Conservation (phyloP, 2,113 vertebrate genomes). For the Capreolus pygargus region DNA sequence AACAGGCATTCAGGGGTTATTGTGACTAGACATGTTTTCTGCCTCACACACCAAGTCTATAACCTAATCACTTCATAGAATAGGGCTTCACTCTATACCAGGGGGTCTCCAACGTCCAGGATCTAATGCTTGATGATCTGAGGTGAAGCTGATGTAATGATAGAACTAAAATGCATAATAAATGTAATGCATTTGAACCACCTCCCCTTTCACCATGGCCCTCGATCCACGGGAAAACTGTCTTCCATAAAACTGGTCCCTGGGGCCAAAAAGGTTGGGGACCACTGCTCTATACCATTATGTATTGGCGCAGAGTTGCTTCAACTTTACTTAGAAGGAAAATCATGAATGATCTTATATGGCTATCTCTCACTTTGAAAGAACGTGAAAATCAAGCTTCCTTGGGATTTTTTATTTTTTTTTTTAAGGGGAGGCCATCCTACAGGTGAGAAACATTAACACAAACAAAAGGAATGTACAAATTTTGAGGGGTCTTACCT, state of each 20-base stretch:
- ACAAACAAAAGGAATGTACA: background rate
- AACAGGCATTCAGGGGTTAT: constrained; percentile 28
- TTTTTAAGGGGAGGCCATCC: background rate
- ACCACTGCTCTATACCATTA: background rate
- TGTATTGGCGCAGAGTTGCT: background rate
- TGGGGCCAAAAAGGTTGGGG: background rate
- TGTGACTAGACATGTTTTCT: constrained; percentile 43
- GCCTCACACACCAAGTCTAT: background rate
- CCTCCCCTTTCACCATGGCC: background rate
- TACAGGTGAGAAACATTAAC: background rate
- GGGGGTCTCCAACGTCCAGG: background rate
- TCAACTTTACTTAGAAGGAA: background rate
- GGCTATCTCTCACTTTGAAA: background rate
- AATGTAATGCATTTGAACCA: background rate
- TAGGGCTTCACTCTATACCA: background rate
- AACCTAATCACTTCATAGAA: background rate
- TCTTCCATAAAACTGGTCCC: background rate
- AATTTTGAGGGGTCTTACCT: background rate
- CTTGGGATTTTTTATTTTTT: background rate
- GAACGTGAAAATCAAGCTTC: background rate
- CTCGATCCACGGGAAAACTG: background rate
- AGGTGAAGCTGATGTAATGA: background rate
- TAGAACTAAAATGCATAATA: background rate
- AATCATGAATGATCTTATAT: background rate
- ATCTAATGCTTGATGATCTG: background rate